Evolutionary conservation across 2,797 vertebrate genomes (phyloP).

Genomic region (Gambelia wislizenii): DNA sequence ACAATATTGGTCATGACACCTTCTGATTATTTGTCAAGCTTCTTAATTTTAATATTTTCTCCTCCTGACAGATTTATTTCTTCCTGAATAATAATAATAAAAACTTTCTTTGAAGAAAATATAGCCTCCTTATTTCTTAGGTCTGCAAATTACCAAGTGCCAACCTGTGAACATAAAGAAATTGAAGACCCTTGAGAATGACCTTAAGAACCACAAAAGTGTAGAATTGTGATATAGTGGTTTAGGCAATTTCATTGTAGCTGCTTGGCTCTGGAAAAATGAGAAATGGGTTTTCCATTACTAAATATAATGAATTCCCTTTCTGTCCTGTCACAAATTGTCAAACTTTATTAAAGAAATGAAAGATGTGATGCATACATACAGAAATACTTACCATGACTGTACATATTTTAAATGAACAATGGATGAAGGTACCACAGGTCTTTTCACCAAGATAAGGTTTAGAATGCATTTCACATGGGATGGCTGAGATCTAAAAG

Average conservation of each 20-base stretch:
- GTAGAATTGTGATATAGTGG: slow-evolving; percentile 53
- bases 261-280: slow-evolving; percentile 69
- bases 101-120: slow-evolving; percentile 65
- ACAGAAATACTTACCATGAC: slow-evolving; percentile 54
- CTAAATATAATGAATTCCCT: slow-evolving; percentile 78
- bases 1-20: slow-evolving; percentile 55
- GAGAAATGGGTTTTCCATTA: slow-evolving; percentile 78
- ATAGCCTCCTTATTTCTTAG: slow-evolving; percentile 60
- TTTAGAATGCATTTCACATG: slow-evolving; percentile 8
- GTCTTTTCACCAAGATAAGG: slow-evolving; percentile 33
- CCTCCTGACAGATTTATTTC: slow-evolving; percentile 72
- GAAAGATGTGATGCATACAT: slow-evolving; percentile 58
- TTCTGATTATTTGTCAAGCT: slow-evolving; percentile 68
- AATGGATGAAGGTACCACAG: neutral
- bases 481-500: slow-evolving; percentile 32
- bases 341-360: slow-evolving; percentile 82
- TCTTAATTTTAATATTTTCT: slow-evolving; percentile 77
- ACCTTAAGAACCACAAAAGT: slow-evolving; percentile 64
- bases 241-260: slow-evolving; percentile 69
- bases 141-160: slow-evolving; percentile 71
- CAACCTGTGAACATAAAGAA: slow-evolving; percentile 60
- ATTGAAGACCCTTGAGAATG: slow-evolving; percentile 69
- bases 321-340: slow-evolving; percentile 82
- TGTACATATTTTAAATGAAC: slow-evolving; percentile 27
- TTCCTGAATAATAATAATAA: slow-evolving; percentile 68